Base-by-base conservation (phyloP, 2,113 vertebrate genomes). In the Leiothrix lutea region DNA sequence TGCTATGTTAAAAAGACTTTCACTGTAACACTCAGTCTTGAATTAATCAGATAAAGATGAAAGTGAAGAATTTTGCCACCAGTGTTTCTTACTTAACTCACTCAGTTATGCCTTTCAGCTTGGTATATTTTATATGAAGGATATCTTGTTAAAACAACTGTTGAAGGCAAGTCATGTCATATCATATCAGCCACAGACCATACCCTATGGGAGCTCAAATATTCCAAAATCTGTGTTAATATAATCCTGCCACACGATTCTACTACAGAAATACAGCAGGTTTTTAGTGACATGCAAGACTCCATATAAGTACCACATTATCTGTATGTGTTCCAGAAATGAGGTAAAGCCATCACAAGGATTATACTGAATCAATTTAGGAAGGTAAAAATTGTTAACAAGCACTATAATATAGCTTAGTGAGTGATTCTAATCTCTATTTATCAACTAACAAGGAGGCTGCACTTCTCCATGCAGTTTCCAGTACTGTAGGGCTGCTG, bases 41-140 rank as follows among this genome's bases (percentile, higher is more conserved):
- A 97, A 97, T 97, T 98, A 97, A 98, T 98, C 97, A 98, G 97
- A 98, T 98, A 98, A 98, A 98, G 97, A 98, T 97, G 97, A 98
- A 98, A 98, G 98, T 92, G 67, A 93, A 97, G 84, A 96, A 98
- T 98, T 97, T 97, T 97, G 97, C 97, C 97, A 97, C 93, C 77
- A 98, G 97, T 97, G 92, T 82, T 98, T 97, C 88, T 95, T 97
- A 91, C 88, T 97, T 94, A 97, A 94, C 95, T 97, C 92, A 96
- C 73, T 97, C 93, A 94, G 95, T 96, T 97, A 96, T 97, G 98
- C 96, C 97, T 98, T 97, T 98, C 95, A 98, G 97, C 96, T 96
- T 96, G 70, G 85, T 94, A 95, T 95, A 97, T 94, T 96, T 93
- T 94, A 74, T 96, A 95, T 77, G 97, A 98, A 96, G 88, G 87